phyloP scores from a whole-genome alignment of 2,797 vertebrate genomes.

The Sebastes melanostomus region DNA sequence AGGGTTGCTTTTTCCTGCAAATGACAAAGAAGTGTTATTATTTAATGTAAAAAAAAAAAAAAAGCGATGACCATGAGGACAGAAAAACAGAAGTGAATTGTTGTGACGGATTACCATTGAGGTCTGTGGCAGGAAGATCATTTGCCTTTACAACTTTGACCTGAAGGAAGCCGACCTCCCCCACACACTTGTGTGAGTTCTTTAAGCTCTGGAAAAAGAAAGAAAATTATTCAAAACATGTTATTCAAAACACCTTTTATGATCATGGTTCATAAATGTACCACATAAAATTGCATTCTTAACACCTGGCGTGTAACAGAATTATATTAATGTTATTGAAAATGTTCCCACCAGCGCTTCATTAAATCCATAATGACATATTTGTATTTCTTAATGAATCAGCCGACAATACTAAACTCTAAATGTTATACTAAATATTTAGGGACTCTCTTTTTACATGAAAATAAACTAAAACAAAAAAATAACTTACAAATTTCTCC shows the following conservation, averaged over 20 bases:
- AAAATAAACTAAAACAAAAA: conserved; percentile 26
- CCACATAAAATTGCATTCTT: neutral
- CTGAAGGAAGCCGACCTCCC: conserved; percentile 93
- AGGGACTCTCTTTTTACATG: neutral
- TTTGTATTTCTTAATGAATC: neutral
- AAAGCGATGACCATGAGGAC: neutral
- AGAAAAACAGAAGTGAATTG: neutral
- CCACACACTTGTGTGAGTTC: conserved; percentile 84
- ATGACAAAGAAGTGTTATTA: neutral
- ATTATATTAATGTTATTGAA: neutral
- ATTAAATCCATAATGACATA: neutral
- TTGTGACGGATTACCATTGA: conserved; percentile 85
- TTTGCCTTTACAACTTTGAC: conserved; percentile 93
- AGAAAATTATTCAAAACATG: neutral
- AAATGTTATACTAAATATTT: neutral
- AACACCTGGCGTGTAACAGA: neutral
- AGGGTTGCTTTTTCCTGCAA: conserved; percentile 92
- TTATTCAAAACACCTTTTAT: neutral
- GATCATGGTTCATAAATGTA: neutral
- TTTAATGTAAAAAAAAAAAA: neutral
- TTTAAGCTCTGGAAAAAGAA: conserved; percentile 80
- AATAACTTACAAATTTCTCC: conserved; percentile 87
- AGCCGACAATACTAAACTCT: neutral
- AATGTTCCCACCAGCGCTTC: neutral
- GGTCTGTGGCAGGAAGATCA: conserved; percentile 90